Base-by-base conservation (phyloP, 2,797 vertebrate genomes). In the Scolopax bukidnonensis region DNA sequence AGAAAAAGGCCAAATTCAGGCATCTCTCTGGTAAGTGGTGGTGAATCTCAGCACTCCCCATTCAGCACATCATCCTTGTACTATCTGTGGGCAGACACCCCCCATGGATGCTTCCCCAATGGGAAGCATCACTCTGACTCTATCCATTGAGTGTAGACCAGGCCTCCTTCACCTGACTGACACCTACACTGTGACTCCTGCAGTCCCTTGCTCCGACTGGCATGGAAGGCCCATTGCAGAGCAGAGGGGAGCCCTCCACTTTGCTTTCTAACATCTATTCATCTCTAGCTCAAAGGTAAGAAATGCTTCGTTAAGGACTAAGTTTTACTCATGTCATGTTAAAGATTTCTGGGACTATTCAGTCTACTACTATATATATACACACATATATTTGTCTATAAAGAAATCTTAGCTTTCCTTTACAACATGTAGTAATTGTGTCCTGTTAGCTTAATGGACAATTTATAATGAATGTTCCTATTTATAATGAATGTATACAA, bases 21-120 rank as follows among this genome's bases (percentile, higher is more conserved):
- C 25, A 70, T 6, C 40, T 50, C 30, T 53, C 23, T 33, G 16
- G 24, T n/a, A n/a, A n/a, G 28, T 25, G 33, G 33, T 54, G 65
- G 13, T 50, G 43, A 87, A 18, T 4, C 6, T 9, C 65, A 74
- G 33, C 0, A 1, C 5, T 12, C 15, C 24, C 16, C 51, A 87
- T 41, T 4, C 12, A 65, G 60, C 28, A 87, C 24, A 53, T 21
- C 2, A 5, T 79, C 23, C 53, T 41, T 14, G 16, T 24, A 32
- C 4, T 1, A 43, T 51, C 69, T 0, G 0, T 27, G 21, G 27
- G 24, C 50, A 48, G 69, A 64, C 18, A 73, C 3, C 4, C 8
- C 8, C 24, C 17, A 5, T 15, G 12, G 47, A 25, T 0, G 0
- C 47, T 18, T 2, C 38, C 12, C 4, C 0, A 2, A 77, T 43